These are phyloP conservation scores for Chamaedrilus cognettii DNA, from an alignment of 2,888 invertebrate species.

Conservation along the genomic window DNA sequence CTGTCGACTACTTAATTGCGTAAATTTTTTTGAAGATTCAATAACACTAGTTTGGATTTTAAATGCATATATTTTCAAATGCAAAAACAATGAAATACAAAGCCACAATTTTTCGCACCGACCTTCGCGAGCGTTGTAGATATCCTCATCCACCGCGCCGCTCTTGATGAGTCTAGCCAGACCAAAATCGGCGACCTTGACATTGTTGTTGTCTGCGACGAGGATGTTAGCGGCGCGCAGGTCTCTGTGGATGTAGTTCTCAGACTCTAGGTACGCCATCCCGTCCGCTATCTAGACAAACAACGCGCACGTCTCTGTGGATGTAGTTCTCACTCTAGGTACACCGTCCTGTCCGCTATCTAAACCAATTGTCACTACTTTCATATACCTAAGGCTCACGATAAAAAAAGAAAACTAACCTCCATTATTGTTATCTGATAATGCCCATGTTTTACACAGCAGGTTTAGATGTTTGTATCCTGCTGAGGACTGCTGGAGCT, in stretches of 20 bases:
- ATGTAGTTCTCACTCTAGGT: slow-evolving; percentile 56
- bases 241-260: slow-evolving; percentile 58
- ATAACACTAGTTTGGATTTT: too few species aligned
- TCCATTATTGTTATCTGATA: too few species aligned
- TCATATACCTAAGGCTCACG: background rate
- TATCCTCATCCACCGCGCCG: slow-evolving; percentile 39
- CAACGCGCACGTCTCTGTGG: slow-evolving; percentile 53
- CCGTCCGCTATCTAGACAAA: slow-evolving; percentile 25
- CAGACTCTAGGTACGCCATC: slow-evolving; percentile 56
- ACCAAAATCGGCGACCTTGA: slow-evolving; percentile 60
- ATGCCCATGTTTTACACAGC: too few species aligned
- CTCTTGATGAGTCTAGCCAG: slow-evolving; percentile 54
- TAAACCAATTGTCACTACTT: background rate
- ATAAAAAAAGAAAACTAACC: too few species aligned
- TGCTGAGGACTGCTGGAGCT: too few species aligned
- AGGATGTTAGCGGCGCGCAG: slow-evolving; percentile 59
- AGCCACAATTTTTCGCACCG: slow-evolving; percentile 49
- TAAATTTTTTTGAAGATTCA: too few species aligned
- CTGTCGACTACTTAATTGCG: too few species aligned
- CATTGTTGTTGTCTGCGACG: slow-evolving; percentile 54
- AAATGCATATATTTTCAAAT: too few species aligned
- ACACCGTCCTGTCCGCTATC: slow-evolving; percentile 47
- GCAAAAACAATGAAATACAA: too few species aligned
- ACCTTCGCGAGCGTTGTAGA: slow-evolving; percentile 29
- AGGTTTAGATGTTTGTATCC: too few species aligned